phyloP scores from a whole-genome alignment of 1,140 invertebrate genomes.

The Ruditapes philippinarum region DNA sequence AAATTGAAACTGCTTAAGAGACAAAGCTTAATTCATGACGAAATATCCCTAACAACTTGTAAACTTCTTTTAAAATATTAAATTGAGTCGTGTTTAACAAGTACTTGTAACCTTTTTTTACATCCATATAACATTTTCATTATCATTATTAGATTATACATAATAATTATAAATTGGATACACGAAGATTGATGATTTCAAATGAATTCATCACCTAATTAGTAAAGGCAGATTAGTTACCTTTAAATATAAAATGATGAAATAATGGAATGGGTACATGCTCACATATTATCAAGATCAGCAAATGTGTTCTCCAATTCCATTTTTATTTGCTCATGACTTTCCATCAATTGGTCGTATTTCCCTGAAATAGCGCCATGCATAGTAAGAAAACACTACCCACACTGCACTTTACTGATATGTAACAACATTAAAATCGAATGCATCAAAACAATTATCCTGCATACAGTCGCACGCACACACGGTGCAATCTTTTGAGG shows the following conservation, averaged over 20 bases:
- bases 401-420: constrained; percentile 48
- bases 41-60: too few relatives aligned
- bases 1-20: too few relatives aligned
- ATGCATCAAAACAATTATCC: background rate
- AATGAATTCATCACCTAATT: background rate
- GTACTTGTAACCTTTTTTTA: too few relatives aligned
- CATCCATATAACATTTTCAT: too few relatives aligned
- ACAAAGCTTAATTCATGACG: too few relatives aligned
- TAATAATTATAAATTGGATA: too few relatives aligned
- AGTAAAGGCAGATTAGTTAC: constrained; percentile 7
- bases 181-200: background rate
- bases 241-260: constrained; percentile 44
- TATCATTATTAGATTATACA: too few relatives aligned
- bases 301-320: constrained; percentile 99
- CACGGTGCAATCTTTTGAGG: background rate
- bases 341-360: constrained; percentile 80
- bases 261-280: constrained; percentile 34
- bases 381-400: constrained; percentile 80
- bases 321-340: constrained; percentile 92
- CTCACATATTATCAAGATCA: constrained; percentile 79
- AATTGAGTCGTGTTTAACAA: too few relatives aligned
- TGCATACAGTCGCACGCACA: too few relatives aligned
- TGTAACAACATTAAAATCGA: background rate
- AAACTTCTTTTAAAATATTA: too few relatives aligned
- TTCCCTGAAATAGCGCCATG: constrained; percentile 89